A percentile compares a stretch with the other conserved stretches of the same genome.
Evolutionary conservation across 1,140 invertebrate species (phyloP).

Genomic region (Manduca sexta): DNA sequence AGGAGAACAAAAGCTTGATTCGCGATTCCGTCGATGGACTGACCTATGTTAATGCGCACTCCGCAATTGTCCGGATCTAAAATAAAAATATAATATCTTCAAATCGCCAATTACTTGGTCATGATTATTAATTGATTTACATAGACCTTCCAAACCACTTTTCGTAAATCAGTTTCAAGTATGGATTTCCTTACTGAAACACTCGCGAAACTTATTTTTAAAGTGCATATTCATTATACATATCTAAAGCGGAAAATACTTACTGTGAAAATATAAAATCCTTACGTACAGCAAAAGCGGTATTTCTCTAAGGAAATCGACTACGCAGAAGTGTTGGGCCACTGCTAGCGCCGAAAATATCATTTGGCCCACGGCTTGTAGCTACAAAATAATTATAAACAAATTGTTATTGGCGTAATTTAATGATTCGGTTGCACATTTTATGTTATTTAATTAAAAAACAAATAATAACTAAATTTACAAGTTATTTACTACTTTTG

Average conservation of each 20-base stretch:
- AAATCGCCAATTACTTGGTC: too few relatives aligned
- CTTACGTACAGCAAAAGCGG: conserved; percentile 36
- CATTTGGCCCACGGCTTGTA: conserved; percentile 36
- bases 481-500: too few relatives aligned
- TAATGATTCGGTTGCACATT: too few relatives aligned
- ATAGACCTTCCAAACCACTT: too few relatives aligned
- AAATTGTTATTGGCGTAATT: background rate
- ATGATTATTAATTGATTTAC: too few relatives aligned
- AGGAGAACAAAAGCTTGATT: conserved; percentile 44
- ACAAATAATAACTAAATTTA: too few relatives aligned
- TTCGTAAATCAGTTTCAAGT: too few relatives aligned
- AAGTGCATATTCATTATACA: too few relatives aligned
- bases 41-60: conserved; percentile 36
- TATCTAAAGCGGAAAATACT: conserved; percentile 19
- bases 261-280: conserved; percentile 54
- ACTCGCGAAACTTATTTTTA: too few relatives aligned
- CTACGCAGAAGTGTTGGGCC: conserved; percentile 42
- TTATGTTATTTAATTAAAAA: background rate
- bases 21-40: conserved; percentile 29
- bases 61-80: conserved; percentile 42
- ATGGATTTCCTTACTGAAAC: too few relatives aligned
- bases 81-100: conserved; percentile 6
- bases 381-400: conserved; percentile 26
- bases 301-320: conserved; percentile 40
- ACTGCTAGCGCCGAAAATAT: conserved; percentile 23